phyloP scores from a whole-genome alignment of 2,888 invertebrate genomes.

The Sminthurides aquaticus region DNA sequence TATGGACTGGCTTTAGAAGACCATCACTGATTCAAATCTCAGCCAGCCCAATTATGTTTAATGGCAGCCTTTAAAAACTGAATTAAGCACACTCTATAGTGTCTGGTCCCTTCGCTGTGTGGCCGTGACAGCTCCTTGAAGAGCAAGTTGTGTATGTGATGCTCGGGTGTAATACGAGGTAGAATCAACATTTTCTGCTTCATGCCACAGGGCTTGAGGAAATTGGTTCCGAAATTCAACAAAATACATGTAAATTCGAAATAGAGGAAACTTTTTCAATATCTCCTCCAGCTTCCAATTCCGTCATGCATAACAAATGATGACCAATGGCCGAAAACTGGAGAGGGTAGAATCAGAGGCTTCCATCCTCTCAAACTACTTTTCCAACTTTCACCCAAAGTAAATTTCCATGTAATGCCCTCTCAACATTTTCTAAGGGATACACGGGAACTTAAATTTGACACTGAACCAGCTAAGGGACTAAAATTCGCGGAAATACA shows the following conservation, averaged over 20 bases:
- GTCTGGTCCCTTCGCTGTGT: background rate
- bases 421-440: too few species aligned
- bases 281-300: background rate
- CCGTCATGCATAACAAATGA: background rate
- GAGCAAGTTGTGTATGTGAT: background rate
- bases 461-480: too few species aligned
- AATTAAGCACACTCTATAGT: too few species aligned
- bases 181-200: too few species aligned
- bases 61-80: background rate
- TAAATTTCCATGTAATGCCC: too few species aligned
- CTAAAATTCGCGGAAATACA: too few species aligned
- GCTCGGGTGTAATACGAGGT: too few species aligned
- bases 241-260: background rate
- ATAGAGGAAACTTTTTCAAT: background rate
- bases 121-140: background rate
- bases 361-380: too few species aligned
- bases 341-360: too few species aligned
- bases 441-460: too few species aligned
- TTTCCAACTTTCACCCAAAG: background rate
- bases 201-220: background rate
- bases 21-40: background rate
- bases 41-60: background rate
- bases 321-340: too few species aligned
- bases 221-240: background rate
- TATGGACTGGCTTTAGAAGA: background rate